A percentile compares a stretch with the other conserved stretches of the same genome.
phyloP scores from a whole-genome alignment of 23 tunicate genomes.

The Styela clava region DNA sequence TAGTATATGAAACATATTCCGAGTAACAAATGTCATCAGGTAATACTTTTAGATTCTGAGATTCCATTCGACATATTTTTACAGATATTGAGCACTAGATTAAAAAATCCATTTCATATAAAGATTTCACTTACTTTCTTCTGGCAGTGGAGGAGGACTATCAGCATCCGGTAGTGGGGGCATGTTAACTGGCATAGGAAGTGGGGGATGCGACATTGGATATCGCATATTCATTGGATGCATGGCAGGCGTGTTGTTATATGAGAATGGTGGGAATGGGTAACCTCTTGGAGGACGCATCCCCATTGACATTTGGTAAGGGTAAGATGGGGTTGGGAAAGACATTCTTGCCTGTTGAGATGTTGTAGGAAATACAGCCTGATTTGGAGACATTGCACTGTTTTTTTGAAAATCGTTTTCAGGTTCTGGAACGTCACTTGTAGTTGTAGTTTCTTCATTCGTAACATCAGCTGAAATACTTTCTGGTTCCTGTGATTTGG shows the following conservation, averaged over 20 bases:
- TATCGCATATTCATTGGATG: slow-evolving; percentile 1
- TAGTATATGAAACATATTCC: too few species aligned
- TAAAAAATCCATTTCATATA: too few species aligned
- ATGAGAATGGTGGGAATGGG: neutral
- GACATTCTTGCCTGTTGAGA: neutral
- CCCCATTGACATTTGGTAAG: neutral
- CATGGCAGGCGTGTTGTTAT: neutral
- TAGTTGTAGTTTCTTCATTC: neutral
- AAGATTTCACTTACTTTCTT: slow-evolving; percentile 24
- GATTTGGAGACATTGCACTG: neutral
- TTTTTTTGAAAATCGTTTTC: neutral
- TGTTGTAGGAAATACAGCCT: neutral
- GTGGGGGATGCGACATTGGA: slow-evolving; percentile 4
- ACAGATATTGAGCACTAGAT: too few species aligned
- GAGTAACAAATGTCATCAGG: too few species aligned
- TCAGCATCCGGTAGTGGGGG: neutral
- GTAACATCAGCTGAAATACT: too few species aligned
- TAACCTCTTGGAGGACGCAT: neutral
- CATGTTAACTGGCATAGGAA: neutral
- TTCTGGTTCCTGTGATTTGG: neutral
- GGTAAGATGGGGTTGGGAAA: neutral
- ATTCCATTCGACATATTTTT: too few species aligned
- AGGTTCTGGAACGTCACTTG: neutral
- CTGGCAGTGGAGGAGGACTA: slow-evolving; percentile 17
- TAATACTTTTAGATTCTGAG: too few species aligned